Evolutionary conservation across 92 coral and sea anemone genomes (phyloP), one percentile per base, ranked within the genome.

Genomic region (Chrysogorgia sp.): DNA sequence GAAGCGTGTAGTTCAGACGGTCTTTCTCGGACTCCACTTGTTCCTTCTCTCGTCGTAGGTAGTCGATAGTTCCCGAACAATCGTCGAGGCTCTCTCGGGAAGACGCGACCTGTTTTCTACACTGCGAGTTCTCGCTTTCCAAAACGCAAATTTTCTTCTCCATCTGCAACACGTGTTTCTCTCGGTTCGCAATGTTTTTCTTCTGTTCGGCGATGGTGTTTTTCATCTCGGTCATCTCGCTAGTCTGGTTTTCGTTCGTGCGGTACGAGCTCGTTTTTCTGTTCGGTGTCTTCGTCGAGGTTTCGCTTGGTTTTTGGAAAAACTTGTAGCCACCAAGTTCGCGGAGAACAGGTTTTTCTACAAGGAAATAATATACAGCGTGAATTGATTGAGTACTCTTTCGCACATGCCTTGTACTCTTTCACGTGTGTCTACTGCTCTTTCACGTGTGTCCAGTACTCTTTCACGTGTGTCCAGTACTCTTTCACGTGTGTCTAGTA

Each of bases 311-410:
- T 24, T 56, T 72, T 56, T 53, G 63, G 24, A 31, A 55, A 41
- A 72, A 72, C 58, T 72, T 72, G 52, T 72, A 72, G 21, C 79
- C 79, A 12, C 79, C 79, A 9, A 72, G 79, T 23, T 72, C 79
- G 17, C 65, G 65, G 2, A 72, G 47, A 6, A 72, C 28, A 28
- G 79, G 79, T 37, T 52, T 35, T 56, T 72, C 79, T 72, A 48
- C 21, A 21, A 23, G 40, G 34, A 58, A 58, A 19, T 19, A 58
- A 0, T 20, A 58, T 19, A 19, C 24, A 19, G 29, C 22, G 29
- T 24, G 20, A 64, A 2, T 32, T 32, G 6, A 22, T 40, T 10
- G 31, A 15, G 31, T 5, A 15, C 32, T 17, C 15, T 21, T 3
- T 26, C 4, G 41, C 19, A n/a, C n/a, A n/a, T n/a, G n/a, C n/a